Evolutionary conservation across 2,113 vertebrate species (phyloP).

Genomic region (Junco hyemalis): DNA sequence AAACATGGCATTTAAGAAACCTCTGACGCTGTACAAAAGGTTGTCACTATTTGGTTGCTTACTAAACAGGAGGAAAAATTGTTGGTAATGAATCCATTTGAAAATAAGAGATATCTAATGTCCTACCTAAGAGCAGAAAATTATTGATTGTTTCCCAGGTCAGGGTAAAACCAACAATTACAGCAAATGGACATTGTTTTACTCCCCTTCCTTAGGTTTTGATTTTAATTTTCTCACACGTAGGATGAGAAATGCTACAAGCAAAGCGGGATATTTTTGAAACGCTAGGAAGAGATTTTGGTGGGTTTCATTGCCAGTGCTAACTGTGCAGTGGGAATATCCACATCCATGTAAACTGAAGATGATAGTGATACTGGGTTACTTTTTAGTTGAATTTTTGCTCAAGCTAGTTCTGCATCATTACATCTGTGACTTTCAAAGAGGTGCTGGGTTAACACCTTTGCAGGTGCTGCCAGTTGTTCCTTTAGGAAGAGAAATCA

Average conservation of each 20-base stretch:
- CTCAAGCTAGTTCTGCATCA: neutral
- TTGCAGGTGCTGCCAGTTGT: neutral
- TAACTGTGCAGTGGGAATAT: neutral
- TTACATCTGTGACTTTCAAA: neutral
- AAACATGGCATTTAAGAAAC: constrained; percentile 42
- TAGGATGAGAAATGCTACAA: neutral
- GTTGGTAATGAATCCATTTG: neutral
- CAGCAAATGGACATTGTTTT: neutral
- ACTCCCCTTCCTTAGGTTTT: neutral
- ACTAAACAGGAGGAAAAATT: constrained; percentile 15
- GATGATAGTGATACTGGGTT: neutral
- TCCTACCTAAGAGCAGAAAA: neutral
- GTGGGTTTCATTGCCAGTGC: neutral
- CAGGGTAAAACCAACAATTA: neutral
- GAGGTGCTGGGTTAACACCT: neutral
- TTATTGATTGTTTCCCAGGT: neutral
- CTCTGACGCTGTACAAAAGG: neutral
- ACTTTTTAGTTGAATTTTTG: neutral
- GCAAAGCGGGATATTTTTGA: neutral
- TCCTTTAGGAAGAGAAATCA: neutral
- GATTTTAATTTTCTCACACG: neutral
- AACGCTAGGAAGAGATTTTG: neutral
- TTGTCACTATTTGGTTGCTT: neutral
- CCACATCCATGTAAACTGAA: neutral
- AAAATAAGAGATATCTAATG: neutral